phyloP scores from a whole-genome alignment of 2,888 invertebrate species.

The Tyria jacobaeae region DNA sequence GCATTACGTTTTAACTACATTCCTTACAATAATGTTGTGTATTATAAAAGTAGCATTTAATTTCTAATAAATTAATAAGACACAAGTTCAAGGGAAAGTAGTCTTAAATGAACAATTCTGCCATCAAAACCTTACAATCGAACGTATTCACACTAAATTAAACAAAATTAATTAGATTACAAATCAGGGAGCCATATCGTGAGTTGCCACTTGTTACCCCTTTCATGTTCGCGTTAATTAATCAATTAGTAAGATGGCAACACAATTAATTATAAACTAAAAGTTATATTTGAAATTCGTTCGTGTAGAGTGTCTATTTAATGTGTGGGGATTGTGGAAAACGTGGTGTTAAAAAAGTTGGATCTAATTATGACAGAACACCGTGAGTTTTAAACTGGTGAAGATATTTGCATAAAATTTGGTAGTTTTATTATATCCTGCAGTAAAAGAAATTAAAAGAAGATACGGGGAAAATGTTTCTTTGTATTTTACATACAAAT shows the following conservation, averaged over 20 bases:
- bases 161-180: slow-evolving; percentile 56
- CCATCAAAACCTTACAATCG: slow-evolving; percentile 33
- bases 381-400: too few relatives aligned
- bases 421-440: too few relatives aligned
- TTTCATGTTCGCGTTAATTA: slow-evolving; percentile 49
- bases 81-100: not conserved
- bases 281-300: slow-evolving; percentile 46
- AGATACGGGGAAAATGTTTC: too few relatives aligned
- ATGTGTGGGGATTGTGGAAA: slow-evolving; percentile 13
- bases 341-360: not conserved
- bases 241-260: slow-evolving; percentile 55
- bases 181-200: slow-evolving; percentile 45
- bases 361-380: too few relatives aligned
- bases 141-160: slow-evolving; percentile 43
- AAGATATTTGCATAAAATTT: too few relatives aligned
- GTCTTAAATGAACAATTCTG: slow-evolving; percentile 1
- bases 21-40: not conserved
- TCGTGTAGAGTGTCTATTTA: slow-evolving; percentile 6
- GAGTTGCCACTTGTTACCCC: slow-evolving; percentile 53
- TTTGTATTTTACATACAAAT: too few relatives aligned
- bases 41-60: not conserved
- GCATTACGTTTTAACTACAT: not conserved
- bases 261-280: slow-evolving; percentile 61
- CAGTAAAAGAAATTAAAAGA: too few relatives aligned
- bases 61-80: not conserved